These are phyloP conservation scores for Oenanthe oenanthe DNA, from an alignment of 2,113 vertebrate genomes.

Conservation along the genomic window DNA sequence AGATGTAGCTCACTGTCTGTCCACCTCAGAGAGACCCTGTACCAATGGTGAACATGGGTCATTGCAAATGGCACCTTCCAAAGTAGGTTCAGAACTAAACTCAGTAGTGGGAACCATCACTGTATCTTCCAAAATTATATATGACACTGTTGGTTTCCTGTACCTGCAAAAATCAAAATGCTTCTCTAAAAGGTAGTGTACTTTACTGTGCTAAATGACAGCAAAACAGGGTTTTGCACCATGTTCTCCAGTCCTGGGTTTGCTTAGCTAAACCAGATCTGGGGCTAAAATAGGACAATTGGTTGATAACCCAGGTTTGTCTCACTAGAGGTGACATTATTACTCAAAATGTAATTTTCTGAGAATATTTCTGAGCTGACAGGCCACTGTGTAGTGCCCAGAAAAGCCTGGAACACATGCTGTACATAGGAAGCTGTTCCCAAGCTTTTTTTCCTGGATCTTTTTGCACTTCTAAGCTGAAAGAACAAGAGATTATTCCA, in stretches of 20 bases:
- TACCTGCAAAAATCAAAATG: not conserved
- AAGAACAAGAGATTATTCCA: not conserved
- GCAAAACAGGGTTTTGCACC: not conserved
- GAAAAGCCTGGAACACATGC: not conserved
- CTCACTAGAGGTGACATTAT: not conserved
- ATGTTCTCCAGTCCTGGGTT: not conserved
- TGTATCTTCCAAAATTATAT: not conserved
- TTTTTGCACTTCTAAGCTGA: not conserved
- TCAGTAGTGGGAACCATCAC: not conserved
- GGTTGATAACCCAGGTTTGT: not conserved
- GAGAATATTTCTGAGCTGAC: not conserved
- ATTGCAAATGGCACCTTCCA: not conserved
- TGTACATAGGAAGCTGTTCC: not conserved
- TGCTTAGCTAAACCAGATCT: not conserved
- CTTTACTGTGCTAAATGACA: accelerated
- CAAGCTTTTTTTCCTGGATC: not conserved
- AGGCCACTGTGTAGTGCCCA: not conserved
- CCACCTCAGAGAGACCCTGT: not conserved
- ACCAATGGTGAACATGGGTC: accelerated
- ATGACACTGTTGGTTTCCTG: not conserved
- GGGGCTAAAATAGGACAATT: not conserved
- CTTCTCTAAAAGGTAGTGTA: not conserved
- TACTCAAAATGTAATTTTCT: not conserved
- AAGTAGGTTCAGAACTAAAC: not conserved
- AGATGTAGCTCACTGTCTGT: not conserved